These are phyloP conservation scores for Mystacides longicornis DNA, from an alignment of 2,888 invertebrate species.

Conservation along the genomic window DNA sequence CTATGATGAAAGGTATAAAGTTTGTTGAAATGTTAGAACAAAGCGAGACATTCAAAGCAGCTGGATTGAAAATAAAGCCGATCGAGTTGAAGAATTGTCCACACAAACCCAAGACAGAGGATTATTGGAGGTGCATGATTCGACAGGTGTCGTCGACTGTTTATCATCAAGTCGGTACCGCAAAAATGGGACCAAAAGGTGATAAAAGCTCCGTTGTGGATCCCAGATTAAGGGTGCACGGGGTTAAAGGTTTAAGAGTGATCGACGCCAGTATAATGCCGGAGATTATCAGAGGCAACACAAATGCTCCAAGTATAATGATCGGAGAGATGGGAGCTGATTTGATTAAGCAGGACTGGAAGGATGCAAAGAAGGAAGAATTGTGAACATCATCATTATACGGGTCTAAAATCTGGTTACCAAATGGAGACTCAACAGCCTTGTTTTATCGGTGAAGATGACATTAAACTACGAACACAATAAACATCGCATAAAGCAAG, in stretches of 20 bases:
- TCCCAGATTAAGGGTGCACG: slow-evolving; percentile 55
- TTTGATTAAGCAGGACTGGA: slow-evolving; percentile 55
- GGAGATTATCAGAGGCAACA: slow-evolving; percentile 65
- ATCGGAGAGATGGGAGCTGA: slow-evolving; percentile 77
- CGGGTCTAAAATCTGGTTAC: too few species aligned
- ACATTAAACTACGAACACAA: too few species aligned
- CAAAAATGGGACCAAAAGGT: slow-evolving; percentile 59
- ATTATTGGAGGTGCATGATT: slow-evolving; percentile 59
- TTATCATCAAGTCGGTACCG: slow-evolving; percentile 63
- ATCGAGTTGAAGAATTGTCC: slow-evolving; percentile 29
- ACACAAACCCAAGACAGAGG: slow-evolving; percentile 38
- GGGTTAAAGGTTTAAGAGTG: slow-evolving; percentile 56
- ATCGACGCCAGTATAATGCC: slow-evolving; percentile 78
- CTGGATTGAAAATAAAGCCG: slow-evolving; percentile 31
- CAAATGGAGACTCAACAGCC: too few species aligned
- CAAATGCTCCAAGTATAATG: slow-evolving; percentile 82
- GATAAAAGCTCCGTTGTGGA: slow-evolving; percentile 61
- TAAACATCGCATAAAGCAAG: too few species aligned
- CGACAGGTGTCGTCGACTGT: slow-evolving; percentile 59
- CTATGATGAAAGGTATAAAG: slow-evolving; percentile 35
- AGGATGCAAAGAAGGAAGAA: background rate
- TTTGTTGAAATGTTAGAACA: slow-evolving; percentile 33
- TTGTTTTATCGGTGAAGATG: too few species aligned
- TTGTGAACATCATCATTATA: too few species aligned
- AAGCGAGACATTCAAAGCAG: slow-evolving; percentile 36